Percentiles rank a stretch among this genome's conserved stretches.
These are phyloP conservation scores for Amorpha juglandis DNA, from an alignment of 2,888 invertebrate species.

Conservation along the genomic window DNA sequence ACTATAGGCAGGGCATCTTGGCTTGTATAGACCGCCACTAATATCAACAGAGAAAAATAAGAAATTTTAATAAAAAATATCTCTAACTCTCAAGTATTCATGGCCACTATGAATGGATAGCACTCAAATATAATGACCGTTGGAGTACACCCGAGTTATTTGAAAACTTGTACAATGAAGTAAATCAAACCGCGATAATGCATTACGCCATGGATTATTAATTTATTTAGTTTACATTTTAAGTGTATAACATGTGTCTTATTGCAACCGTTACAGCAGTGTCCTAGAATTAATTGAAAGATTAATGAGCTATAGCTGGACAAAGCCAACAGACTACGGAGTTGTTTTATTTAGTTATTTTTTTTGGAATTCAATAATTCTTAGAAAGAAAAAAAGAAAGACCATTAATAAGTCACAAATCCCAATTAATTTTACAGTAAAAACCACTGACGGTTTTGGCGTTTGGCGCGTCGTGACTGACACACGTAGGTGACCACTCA, in stretches of 20 bases:
- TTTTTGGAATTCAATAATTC: too few species aligned
- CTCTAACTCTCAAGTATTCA: not conserved
- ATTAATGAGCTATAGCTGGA: not conserved
- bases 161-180: constrained; percentile 53
- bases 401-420: too few species aligned
- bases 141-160: constrained; percentile 44
- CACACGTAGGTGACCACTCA: too few species aligned
- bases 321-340: too few species aligned
- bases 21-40: too few species aligned
- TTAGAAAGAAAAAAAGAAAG: too few species aligned
- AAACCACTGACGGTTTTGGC: too few species aligned
- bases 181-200: constrained; percentile 51
- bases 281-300: not conserved
- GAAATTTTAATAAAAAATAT: not conserved
- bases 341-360: too few species aligned
- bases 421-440: too few species aligned
- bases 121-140: constrained; percentile 57
- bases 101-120: constrained; percentile 46
- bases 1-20: too few species aligned
- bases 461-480: too few species aligned
- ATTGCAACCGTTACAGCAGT: constrained; percentile 4
- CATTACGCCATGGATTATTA: constrained; percentile 39
- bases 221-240: constrained; percentile 31
- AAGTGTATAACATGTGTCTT: constrained; percentile 12
- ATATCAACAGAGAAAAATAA: too few species aligned